phyloP scores from a whole-genome alignment of 1,140 invertebrate genomes.

The Pogonognathellus flavescens region DNA sequence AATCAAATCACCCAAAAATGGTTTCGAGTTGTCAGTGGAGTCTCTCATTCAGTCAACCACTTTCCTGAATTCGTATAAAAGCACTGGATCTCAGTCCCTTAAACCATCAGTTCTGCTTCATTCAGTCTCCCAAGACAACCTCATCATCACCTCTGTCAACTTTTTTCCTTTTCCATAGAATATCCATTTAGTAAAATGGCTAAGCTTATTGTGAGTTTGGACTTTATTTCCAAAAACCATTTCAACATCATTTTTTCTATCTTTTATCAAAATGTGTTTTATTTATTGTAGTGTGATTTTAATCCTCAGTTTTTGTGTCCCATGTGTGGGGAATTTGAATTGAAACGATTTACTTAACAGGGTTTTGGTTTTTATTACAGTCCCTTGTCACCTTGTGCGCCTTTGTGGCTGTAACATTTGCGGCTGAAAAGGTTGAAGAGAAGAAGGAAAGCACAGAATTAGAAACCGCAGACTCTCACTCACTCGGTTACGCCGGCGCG shows the following conservation, averaged over 20 bases:
- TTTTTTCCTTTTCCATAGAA: not conserved
- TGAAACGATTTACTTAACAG: not conserved
- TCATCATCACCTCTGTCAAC: not conserved
- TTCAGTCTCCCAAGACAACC: not conserved
- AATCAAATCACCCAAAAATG: constrained; percentile 32
- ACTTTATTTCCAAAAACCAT: not conserved
- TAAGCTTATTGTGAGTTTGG: not conserved
- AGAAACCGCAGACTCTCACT: constrained; percentile 2
- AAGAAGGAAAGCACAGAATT: constrained; percentile 5
- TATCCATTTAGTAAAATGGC: constrained; percentile 9
- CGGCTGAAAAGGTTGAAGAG: not conserved
- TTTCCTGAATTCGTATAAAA: constrained; percentile 36
- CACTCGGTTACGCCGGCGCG: not conserved
- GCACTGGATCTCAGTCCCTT: not conserved
- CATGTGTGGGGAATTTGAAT: too few species aligned
- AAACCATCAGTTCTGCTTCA: constrained; percentile 1
- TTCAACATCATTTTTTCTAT: not conserved
- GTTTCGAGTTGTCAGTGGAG: too few species aligned
- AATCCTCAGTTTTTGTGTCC: not conserved
- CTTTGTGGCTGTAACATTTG: not conserved
- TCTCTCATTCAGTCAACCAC: constrained; percentile 1
- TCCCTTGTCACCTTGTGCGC: not conserved
- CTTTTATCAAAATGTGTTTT: not conserved
- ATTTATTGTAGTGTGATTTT: not conserved
- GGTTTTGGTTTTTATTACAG: not conserved